Percentiles rank a stretch among this genome's conserved stretches.
phyloP scores from a whole-genome alignment of 2,113 vertebrate genomes.

The Ascaphus truei region DNA sequence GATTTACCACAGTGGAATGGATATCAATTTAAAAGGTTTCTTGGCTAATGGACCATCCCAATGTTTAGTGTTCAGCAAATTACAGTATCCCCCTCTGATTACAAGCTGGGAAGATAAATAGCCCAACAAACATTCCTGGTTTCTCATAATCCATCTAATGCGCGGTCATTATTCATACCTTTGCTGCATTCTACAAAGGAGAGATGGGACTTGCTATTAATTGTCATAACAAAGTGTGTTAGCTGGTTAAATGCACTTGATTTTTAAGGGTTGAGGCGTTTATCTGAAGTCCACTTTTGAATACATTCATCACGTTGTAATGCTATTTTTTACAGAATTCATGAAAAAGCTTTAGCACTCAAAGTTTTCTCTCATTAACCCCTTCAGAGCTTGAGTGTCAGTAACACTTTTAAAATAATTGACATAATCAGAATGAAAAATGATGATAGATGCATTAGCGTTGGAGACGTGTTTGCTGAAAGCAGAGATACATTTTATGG shows the following conservation, averaged over 20 bases:
- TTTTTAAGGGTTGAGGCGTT: neutral
- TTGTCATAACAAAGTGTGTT: neutral
- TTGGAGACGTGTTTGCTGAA: too few relatives aligned
- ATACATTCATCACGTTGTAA: neutral
- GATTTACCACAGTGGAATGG: neutral
- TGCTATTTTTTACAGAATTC: neutral
- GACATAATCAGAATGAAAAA: too few relatives aligned
- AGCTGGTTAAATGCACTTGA: neutral
- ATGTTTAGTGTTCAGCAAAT: neutral
- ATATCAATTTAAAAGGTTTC: neutral
- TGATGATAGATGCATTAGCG: too few relatives aligned
- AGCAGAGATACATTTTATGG: too few relatives aligned
- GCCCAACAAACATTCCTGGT: neutral
- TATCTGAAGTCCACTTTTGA: neutral
- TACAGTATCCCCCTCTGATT: neutral
- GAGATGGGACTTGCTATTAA: neutral
- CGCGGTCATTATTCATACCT: neutral
- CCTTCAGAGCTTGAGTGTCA: neutral
- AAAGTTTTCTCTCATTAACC: neutral
- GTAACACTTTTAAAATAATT: too few relatives aligned
- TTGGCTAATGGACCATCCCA: neutral
- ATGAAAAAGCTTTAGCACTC: neutral
- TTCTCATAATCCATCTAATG: neutral
- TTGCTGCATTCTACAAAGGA: neutral
- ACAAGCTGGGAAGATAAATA: slow-evolving; percentile 12